Evolutionary conservation across 2,113 vertebrate genomes (phyloP).

Genomic region (Nyctibius bracteatus): DNA sequence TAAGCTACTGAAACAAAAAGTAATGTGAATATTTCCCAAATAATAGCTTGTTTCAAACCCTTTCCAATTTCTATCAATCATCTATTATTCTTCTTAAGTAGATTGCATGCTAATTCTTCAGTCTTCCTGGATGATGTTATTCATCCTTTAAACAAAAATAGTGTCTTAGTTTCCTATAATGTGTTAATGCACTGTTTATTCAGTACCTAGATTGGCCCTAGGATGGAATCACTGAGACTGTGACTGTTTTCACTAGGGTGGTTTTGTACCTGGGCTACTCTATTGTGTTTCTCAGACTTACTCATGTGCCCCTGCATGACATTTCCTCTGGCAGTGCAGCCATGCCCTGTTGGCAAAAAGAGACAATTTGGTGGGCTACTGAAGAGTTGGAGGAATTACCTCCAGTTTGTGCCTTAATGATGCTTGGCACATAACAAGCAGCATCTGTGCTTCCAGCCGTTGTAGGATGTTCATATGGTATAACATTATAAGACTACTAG

Average conservation of each 20-base stretch:
- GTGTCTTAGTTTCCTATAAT: neutral
- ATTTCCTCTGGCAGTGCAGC: neutral
- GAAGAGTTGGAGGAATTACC: neutral
- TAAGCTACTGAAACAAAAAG: neutral
- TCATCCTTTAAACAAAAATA: neutral
- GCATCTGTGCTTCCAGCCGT: neutral
- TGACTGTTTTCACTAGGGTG: neutral
- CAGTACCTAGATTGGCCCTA: neutral
- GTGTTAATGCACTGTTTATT: neutral
- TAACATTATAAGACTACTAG: neutral
- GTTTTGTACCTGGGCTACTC: neutral
- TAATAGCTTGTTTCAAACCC: neutral
- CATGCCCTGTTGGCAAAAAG: neutral
- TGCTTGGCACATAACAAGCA: neutral
- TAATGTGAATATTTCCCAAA: neutral
- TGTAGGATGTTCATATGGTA: neutral
- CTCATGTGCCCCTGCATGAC: neutral
- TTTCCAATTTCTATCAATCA: neutral
- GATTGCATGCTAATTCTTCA: neutral
- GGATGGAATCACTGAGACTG: neutral
- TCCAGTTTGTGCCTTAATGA: neutral
- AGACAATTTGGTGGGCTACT: neutral
- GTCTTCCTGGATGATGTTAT: neutral
- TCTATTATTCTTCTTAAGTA: neutral
- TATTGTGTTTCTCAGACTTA: neutral